Conservation (phyloP, 2,797 vertebrate species). For the Sarcophilus harrisii region DNA sequence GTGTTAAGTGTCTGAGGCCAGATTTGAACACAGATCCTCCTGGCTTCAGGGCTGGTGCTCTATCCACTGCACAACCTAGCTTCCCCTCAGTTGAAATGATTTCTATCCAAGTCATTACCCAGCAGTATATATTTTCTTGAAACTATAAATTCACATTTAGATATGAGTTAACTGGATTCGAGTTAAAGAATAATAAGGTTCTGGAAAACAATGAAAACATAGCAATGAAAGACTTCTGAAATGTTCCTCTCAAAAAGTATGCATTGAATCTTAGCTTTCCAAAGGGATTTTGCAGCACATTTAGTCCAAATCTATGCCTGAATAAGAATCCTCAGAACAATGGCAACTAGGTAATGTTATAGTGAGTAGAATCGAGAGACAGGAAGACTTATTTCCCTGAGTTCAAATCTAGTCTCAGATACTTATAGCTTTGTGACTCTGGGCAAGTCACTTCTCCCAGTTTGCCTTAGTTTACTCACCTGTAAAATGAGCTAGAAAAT, state of each 20-base stretch:
- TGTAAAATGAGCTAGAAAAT: not conserved
- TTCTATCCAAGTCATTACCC: not conserved
- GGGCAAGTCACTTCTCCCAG: not conserved
- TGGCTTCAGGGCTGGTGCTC: no score
- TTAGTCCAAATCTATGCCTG: not conserved
- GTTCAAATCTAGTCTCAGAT: not conserved
- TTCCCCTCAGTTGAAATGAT: not conserved
- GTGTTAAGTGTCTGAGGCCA: no score
- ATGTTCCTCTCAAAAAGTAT: not conserved
- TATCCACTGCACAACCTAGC: no score
- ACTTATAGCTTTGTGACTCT: not conserved
- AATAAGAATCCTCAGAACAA: not conserved
- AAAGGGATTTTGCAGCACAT: not conserved
- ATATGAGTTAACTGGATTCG: not conserved
- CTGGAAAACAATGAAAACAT: not conserved
- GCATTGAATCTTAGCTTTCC: not conserved
- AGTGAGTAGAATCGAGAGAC: not conserved
- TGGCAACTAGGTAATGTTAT: not conserved
- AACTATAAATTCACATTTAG: not conserved
- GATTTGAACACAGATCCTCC: no score
- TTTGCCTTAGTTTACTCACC: not conserved
- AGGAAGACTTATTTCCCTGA: not conserved
- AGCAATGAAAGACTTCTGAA: not conserved
- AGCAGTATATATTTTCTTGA: not conserved
- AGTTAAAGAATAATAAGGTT: not conserved